phyloP scores from a whole-genome alignment of 2,113 vertebrate species.

The Tetraodon nigroviridis region DNA sequence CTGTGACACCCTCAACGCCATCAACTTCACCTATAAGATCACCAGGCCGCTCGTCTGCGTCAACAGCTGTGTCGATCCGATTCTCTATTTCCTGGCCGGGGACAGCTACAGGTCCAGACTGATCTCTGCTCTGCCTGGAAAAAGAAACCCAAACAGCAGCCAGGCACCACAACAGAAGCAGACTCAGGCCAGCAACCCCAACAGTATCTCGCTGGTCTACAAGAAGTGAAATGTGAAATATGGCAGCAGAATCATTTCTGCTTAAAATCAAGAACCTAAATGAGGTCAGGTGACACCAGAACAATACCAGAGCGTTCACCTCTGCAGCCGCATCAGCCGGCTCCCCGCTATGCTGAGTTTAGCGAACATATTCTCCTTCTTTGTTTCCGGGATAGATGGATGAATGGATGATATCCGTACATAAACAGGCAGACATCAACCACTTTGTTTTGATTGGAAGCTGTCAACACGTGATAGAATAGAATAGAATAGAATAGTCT shows the following conservation, averaged over 20 bases:
- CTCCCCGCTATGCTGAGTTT: too few species aligned
- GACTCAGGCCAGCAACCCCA: slow-evolving; percentile 26
- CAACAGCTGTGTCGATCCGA: slow-evolving; percentile 92
- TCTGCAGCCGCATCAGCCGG: too few species aligned
- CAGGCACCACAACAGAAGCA: slow-evolving; percentile 36
- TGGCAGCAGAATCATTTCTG: background rate
- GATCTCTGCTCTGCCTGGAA: slow-evolving; percentile 40
- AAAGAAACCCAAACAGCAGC: background rate
- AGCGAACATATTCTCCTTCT: too few species aligned
- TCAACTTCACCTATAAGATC: slow-evolving; percentile 91
- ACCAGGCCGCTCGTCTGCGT: slow-evolving; percentile 87
- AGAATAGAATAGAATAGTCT: too few species aligned
- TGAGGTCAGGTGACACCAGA: too few species aligned
- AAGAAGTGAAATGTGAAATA: slow-evolving; percentile 24
- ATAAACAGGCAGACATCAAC: too few species aligned
- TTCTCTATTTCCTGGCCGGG: slow-evolving; percentile 87
- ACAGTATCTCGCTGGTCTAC: slow-evolving; percentile 35
- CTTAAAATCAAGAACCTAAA: too few species aligned
- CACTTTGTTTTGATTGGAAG: too few species aligned
- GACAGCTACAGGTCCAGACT: slow-evolving; percentile 81
- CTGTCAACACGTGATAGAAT: too few species aligned
- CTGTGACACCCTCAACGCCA: slow-evolving; percentile 80
- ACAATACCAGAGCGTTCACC: too few species aligned
- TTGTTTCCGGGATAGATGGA: too few species aligned
- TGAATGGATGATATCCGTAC: too few species aligned